phyloP scores from a whole-genome alignment of 2,888 invertebrate genomes.

The Branchinecta sandiegonensis region DNA sequence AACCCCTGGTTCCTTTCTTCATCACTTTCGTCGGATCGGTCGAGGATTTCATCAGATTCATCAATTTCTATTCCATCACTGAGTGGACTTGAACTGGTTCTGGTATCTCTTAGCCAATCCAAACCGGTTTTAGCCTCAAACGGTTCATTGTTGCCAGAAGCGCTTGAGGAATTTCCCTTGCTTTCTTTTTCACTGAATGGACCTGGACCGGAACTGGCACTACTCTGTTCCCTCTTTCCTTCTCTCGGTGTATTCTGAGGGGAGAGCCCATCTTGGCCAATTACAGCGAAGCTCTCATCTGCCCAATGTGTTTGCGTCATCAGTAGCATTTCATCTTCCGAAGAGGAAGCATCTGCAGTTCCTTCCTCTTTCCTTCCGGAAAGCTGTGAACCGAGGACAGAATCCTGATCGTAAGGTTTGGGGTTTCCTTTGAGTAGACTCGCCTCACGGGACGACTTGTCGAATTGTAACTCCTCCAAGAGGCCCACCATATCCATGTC shows the following conservation, averaged over 20 bases:
- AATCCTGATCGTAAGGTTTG: not conserved
- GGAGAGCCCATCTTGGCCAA: not conserved
- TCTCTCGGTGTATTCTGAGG: too few species aligned
- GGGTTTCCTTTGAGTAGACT: not conserved
- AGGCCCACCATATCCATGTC: not conserved
- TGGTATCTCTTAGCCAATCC: not conserved
- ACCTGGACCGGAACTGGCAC: too few species aligned
- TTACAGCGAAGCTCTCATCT: not conserved
- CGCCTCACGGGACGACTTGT: not conserved
- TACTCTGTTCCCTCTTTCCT: too few species aligned
- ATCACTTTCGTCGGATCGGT: conserved; percentile 1
- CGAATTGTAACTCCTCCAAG: not conserved
- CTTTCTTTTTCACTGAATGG: too few species aligned
- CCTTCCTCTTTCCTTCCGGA: not conserved
- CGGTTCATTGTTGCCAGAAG: too few species aligned
- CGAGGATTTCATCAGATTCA: not conserved
- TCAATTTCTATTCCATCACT: not conserved
- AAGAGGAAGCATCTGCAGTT: not conserved
- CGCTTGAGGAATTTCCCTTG: too few species aligned
- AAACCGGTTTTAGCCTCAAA: too few species aligned
- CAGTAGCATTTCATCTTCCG: not conserved
- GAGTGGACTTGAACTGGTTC: not conserved
- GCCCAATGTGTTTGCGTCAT: conserved; percentile 11
- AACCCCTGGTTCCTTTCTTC: not conserved
- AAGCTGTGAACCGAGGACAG: not conserved